Percentiles rank a stretch among this genome's conserved stretches.
phyloP scores from a whole-genome alignment of 2,113 vertebrate species.

The Bubo blakistoni region DNA sequence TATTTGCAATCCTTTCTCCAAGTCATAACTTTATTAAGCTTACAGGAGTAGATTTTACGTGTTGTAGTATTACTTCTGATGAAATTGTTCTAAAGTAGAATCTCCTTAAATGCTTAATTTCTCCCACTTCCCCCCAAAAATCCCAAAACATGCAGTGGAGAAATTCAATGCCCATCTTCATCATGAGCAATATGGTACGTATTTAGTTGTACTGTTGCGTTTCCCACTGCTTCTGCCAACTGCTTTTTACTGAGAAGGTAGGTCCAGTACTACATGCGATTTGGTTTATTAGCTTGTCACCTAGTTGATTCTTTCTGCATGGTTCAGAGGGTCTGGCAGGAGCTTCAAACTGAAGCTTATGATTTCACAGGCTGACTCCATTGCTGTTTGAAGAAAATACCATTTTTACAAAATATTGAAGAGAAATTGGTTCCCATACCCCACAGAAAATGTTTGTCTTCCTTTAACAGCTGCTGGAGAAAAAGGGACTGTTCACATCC shows the following conservation, averaged over 20 bases:
- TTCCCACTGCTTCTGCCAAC: background rate
- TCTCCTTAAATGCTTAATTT: background rate
- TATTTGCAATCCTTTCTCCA: background rate
- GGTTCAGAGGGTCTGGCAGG: background rate
- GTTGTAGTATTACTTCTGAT: background rate
- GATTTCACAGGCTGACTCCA: background rate
- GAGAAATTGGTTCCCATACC: background rate
- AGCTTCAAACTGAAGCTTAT: background rate
- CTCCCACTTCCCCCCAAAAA: rapidly evolving
- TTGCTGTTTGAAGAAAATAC: background rate
- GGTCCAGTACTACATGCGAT: background rate
- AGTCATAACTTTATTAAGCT: background rate
- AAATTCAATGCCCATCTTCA: background rate
- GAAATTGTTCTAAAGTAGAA: background rate
- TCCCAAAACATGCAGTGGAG: rapidly evolving
- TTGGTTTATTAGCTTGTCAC: background rate
- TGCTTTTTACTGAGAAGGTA: background rate
- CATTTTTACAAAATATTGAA: background rate
- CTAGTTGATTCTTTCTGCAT: background rate
- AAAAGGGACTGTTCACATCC: background rate
- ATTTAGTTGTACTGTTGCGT: background rate
- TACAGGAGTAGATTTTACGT: background rate
- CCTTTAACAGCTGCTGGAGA: background rate
- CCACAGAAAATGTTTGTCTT: background rate
- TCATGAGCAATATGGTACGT: background rate